Conservation (phyloP, 2,888 invertebrate species). For the Eustalomyia histrio region DNA sequence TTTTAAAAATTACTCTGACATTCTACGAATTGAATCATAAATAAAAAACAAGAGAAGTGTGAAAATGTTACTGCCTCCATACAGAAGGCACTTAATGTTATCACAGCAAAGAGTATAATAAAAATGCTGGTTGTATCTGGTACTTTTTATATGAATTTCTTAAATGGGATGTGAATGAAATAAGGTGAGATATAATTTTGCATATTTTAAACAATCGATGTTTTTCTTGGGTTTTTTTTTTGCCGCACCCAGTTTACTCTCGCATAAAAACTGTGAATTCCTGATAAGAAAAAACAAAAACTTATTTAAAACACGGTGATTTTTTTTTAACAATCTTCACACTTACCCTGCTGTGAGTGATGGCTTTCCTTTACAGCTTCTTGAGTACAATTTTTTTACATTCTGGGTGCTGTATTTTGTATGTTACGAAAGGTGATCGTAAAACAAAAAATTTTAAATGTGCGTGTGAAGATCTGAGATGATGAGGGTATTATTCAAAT, state of each 20-base stretch:
- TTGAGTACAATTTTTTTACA: conserved; percentile 28
- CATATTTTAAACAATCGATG: conserved; percentile 38
- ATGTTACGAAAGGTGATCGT: conserved; percentile 7
- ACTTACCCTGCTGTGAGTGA: conserved; percentile 62
- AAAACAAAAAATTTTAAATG: conserved; percentile 49
- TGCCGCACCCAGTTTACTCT: conserved; percentile 42
- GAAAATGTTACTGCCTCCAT: conserved; percentile 21
- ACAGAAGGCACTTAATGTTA: conserved; percentile 26
- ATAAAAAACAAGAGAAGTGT: not conserved
- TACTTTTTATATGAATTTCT: conserved; percentile 5
- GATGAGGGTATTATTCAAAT: conserved; percentile 65
- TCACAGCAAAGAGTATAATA: not conserved
- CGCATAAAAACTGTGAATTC: conserved; percentile 42
- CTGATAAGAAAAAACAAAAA: conserved; percentile 46
- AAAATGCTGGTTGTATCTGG: conserved; percentile 33
- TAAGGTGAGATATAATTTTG: conserved; percentile 50
- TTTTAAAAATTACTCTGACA: not conserved
- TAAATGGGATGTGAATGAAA: conserved; percentile 21
- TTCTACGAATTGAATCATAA: not conserved
- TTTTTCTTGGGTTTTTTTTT: conserved; percentile 10
- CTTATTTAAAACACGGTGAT: conserved; percentile 34
- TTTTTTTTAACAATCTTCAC: conserved; percentile 52
- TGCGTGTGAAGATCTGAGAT: conserved; percentile 64
- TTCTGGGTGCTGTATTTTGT: conserved; percentile 33
- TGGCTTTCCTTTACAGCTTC: conserved; percentile 40